Evolutionary conservation across 2,797 vertebrate species (phyloP), one percentile per base, ranked within the genome.

Genomic region (Phoebastria nigripes): DNA sequence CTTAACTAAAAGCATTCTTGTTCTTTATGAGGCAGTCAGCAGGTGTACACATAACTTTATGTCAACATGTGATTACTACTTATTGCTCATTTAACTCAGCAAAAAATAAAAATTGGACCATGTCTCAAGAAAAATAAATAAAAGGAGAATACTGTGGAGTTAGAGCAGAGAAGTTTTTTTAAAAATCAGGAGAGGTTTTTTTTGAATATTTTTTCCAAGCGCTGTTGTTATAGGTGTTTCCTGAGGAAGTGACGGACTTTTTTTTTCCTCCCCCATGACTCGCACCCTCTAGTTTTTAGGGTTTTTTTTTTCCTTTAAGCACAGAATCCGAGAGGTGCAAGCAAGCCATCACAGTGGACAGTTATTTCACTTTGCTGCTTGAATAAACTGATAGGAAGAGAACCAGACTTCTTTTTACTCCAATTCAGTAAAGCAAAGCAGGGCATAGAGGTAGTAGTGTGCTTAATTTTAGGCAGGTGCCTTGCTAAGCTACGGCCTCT

Each of bases 201-300:
- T 94, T 95, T 78, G 37, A 89, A 37, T 89, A 66, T 78, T 97
- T 97, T 95, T 95, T 92, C 94, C 94, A 96, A 95, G 92, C 6
- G 17, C 94, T 97, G 96, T 97, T 97, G 96, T 97, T 97, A 82
- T 97, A 97, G 96, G 96, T 97, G 96, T 97, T 97, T 97, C 96
- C 96, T 97, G 94, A 97, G 96, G 95, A 96, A 96, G 92, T 97
- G 96, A 95, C 81, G 0, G 42, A 90, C 91, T 94, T 94, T 37
- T 26, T 52, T 70, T 17, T 88, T 15, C 66, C 52, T 54, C 35
- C 52, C 19, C 56, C 71, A 67, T 55, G 87, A 86, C 72, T 94
- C 44, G n/a, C 78, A 93, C 94, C 71, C 95, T 93, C 25, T 31
- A 83, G 80, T 42, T 93, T 82, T 59, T 81, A 28, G 35, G 35